Evolutionary conservation across 2,888 invertebrate genomes (phyloP).

Genomic region (Agriopis leucophaearia): DNA sequence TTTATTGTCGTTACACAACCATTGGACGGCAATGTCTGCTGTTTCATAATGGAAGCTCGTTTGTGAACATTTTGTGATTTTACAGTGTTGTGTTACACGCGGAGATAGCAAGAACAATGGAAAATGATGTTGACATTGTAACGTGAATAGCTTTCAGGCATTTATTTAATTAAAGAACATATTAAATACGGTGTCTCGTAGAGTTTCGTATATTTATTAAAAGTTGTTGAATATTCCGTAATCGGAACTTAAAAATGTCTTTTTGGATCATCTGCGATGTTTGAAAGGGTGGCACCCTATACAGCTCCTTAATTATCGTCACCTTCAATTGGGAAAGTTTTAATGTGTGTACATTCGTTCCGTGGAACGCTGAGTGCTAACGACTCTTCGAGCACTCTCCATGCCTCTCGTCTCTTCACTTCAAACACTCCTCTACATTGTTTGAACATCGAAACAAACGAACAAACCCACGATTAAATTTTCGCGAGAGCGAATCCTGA

Average conservation of each 20-base stretch:
- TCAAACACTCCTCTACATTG: slow-evolving; percentile 74
- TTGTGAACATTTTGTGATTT: slow-evolving; percentile 60
- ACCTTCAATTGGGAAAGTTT: slow-evolving; percentile 79
- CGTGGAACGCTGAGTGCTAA: slow-evolving; percentile 66
- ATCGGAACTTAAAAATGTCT: slow-evolving; percentile 40
- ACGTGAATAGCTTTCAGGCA: slow-evolving; percentile 56
- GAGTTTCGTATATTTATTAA: slow-evolving; percentile 38
- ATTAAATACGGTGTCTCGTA: slow-evolving; percentile 8
- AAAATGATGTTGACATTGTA: slow-evolving; percentile 62
- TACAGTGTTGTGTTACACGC: slow-evolving; percentile 48
- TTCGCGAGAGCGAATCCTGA: slow-evolving; percentile 55
- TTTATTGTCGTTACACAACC: slow-evolving; percentile 75
- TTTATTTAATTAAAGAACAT: slow-evolving; percentile 22
- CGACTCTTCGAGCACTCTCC: slow-evolving; percentile 74
- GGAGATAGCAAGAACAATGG: slow-evolving; percentile 66
- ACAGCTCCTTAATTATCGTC: slow-evolving; percentile 71
- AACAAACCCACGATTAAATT: slow-evolving; percentile 70
- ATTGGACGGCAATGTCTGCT: slow-evolving; percentile 61
- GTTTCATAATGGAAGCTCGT: slow-evolving; percentile 69
- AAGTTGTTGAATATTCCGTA: slow-evolving; percentile 6
- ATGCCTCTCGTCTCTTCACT: slow-evolving; percentile 68
- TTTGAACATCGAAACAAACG: slow-evolving; percentile 78
- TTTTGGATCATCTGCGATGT: slow-evolving; percentile 52
- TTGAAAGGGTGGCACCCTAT: slow-evolving; percentile 58
- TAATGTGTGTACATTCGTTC: slow-evolving; percentile 81